Evolutionary conservation across 2,888 invertebrate genomes (phyloP), one percentile per base, ranked within the genome.

Genomic region (Melanargia galathea): DNA sequence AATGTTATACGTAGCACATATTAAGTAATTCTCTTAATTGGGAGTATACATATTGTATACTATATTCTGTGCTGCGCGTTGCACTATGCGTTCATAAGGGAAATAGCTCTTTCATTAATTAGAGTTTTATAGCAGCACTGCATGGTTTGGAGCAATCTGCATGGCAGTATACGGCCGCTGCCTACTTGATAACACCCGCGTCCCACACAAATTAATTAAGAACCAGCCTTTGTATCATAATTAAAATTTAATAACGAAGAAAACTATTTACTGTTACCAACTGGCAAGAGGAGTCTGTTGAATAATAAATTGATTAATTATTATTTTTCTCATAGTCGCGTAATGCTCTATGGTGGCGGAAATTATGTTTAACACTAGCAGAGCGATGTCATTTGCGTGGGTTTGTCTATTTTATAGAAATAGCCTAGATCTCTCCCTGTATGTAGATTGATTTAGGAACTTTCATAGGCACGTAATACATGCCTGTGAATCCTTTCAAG

Each of bases 181-280:
- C 60, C 68, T 70, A 71, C 72, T 73, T 70, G 68, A 68, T 70
- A 69, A 65, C 67, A 70, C 48, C 66, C 67, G 67, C 67, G 70
- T 68, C 71, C 71, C 71, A 68, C 69, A 70, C 68, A 71, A 73
- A 74, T 71, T 72, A 71, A 74, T 73, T 73, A 73, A 70, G 66
- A 66, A 68, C 70, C 68, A 64, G 67, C 66, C 68, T 67, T 67
- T 72, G 63, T 65, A 70, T 71, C 67, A 71, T 71, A 68, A 71
- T 70, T 71, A 69, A 70, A 67, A 66, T 66, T 60, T 69, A 71
- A 68, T 67, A 71, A 71, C 70, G 59, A 69, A 71, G 65, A 63
- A 67, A 70, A 59, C 63, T 62, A 70, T 30, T 30, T 30, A n/a
- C 30, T 30, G 8, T 71, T 70, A 70, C 65, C 55, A 49, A 60